Conservation (phyloP, 2,797 vertebrate genomes). For the Poecilia gillii region DNA sequence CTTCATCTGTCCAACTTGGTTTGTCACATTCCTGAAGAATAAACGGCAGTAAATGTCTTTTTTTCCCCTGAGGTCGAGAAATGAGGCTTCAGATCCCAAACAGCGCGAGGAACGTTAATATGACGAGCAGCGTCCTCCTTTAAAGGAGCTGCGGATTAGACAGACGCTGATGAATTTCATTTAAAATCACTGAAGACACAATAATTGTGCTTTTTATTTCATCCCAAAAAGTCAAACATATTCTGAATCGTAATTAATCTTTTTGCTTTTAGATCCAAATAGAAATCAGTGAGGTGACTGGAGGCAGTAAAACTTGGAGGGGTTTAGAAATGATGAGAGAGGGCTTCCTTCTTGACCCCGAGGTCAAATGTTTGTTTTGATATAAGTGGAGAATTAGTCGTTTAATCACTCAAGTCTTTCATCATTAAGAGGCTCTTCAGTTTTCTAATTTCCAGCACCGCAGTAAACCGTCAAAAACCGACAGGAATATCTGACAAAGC, state of each 20-base stretch:
- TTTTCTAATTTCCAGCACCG: background rate
- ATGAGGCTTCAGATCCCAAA: conserved; percentile 28
- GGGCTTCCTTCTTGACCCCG: conserved; percentile 1
- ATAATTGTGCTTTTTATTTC: background rate
- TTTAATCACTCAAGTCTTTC: conserved; percentile 17
- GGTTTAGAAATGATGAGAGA: background rate
- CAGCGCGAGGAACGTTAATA: conserved; percentile 28
- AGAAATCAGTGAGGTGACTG: conserved; percentile 3
- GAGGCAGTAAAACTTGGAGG: background rate
- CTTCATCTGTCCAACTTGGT: conserved; percentile 54
- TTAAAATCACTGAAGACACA: conserved; percentile 4
- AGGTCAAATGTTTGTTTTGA: conserved; percentile 10
- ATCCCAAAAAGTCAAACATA: conserved; percentile 11
- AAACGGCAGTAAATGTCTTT: conserved; percentile 45
- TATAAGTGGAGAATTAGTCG: background rate
- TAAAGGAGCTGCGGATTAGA: conserved; percentile 40
- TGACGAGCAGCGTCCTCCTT: conserved; percentile 22
- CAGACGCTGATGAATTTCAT: conserved; percentile 19
- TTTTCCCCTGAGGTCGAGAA: conserved; percentile 41
- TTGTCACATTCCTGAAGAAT: conserved; percentile 36
- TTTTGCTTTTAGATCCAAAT: conserved; percentile 5
- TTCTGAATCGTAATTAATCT: conserved; percentile 8
- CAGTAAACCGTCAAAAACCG: background rate
- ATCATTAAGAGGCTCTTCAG: conserved; percentile 6
- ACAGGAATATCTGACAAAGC: background rate